Evolutionary conservation across 2,888 invertebrate species (phyloP).

Genomic region (Nomada fabriciana): DNA sequence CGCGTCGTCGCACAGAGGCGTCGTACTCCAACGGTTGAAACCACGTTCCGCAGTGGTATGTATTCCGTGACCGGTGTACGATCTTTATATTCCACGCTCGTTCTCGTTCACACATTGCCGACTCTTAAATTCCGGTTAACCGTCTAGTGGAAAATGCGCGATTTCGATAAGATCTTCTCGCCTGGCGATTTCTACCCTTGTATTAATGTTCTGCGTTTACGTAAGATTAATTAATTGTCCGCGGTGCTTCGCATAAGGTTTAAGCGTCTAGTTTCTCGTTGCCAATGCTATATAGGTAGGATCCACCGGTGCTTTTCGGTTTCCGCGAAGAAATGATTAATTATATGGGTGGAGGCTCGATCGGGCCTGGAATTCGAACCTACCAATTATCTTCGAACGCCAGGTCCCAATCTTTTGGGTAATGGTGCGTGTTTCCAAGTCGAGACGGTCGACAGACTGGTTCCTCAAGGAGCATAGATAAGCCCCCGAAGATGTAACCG

Average conservation of each 20-base stretch:
- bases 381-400: slow-evolving; percentile 78
- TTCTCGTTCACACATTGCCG: slow-evolving; percentile 43
- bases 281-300: not conserved
- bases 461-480: slow-evolving; percentile 3
- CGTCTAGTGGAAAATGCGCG: slow-evolving; percentile 56
- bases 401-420: slow-evolving; percentile 43
- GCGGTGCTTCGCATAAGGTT: not conserved
- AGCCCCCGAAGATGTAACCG: slow-evolving; percentile 5
- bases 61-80: slow-evolving; percentile 2
- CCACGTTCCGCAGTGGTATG: slow-evolving; percentile 7
- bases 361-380: slow-evolving; percentile 80
- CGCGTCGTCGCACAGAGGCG: not conserved
- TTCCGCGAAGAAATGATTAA: slow-evolving; percentile 78
- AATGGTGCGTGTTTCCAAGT: not conserved
- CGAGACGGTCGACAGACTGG: not conserved
- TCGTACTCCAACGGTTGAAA: slow-evolving; percentile 1
- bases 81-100: slow-evolving; percentile 39
- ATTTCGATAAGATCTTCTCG: slow-evolving; percentile 51
- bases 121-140: slow-evolving; percentile 55
- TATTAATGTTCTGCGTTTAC: not conserved
- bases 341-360: slow-evolving; percentile 74
- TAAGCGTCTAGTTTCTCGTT: not conserved
- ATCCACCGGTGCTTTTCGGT: not conserved
- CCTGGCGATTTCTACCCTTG: slow-evolving; percentile 10
- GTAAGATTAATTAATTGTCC: not conserved